Percentiles rank a stretch among this genome's conserved stretches.
phyloP scores from a whole-genome alignment of 2,888 invertebrate genomes.

The Sepioteuthis lessoniana region DNA sequence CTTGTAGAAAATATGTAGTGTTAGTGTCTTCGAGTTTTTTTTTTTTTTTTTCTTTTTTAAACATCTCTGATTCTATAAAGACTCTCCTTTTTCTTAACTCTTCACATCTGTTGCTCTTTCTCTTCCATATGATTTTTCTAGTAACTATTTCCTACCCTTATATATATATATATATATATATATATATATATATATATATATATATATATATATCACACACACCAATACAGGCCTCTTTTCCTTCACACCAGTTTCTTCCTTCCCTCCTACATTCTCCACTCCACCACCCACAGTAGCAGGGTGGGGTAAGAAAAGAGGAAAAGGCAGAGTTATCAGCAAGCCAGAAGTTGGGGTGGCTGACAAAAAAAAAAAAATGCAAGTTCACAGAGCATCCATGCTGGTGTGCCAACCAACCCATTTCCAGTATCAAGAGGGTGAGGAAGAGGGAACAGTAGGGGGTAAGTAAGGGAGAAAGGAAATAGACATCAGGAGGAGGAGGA shows the following conservation, averaged over 20 bases:
- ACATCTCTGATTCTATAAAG: no score
- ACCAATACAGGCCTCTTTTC: neutral
- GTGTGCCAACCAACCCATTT: neutral
- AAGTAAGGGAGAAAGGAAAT: neutral
- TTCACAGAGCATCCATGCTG: neutral
- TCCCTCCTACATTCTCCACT: neutral
- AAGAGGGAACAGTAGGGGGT: neutral
- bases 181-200: no score
- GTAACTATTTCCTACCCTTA: neutral
- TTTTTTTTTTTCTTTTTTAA: no score
- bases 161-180: neutral
- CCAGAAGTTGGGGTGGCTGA: no score
- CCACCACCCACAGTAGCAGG: no score
- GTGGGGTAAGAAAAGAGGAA: neutral
- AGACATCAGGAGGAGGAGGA: neutral
- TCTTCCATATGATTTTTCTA: constrained; percentile 3
- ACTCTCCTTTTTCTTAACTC: no score
- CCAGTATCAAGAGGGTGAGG: neutral
- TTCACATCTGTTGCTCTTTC: neutral
- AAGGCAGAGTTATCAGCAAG: neutral
- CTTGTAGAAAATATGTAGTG: no score
- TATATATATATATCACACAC: no score
- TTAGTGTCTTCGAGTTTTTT: no score
- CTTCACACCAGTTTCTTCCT: neutral
- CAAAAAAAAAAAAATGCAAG: neutral